Evolutionary conservation across 2,797 vertebrate species (phyloP).

Genomic region (Pseudomugil gertrudae): DNA sequence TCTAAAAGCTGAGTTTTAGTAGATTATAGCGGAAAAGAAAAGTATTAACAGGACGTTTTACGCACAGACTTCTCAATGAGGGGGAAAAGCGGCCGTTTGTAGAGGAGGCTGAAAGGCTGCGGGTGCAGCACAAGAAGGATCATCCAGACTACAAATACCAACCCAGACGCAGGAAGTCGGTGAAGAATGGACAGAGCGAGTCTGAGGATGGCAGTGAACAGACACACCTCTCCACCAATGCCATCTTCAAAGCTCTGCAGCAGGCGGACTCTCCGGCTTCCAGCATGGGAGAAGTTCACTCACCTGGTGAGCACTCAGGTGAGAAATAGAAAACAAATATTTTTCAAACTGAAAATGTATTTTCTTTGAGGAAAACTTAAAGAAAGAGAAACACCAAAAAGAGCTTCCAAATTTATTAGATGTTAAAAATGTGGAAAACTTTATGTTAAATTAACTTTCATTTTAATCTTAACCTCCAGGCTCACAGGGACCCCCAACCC

Average conservation of each 20-base stretch:
- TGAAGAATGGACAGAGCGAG: constrained; percentile 93
- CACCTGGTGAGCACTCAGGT: constrained; percentile 94
- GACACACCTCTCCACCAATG: constrained; percentile 93
- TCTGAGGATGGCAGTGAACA: constrained; percentile 90
- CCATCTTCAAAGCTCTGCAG: constrained; percentile 97
- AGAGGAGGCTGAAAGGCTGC: constrained; percentile 94
- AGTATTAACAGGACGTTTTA: constrained; percentile 7
- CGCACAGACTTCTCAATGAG: constrained; percentile 90
- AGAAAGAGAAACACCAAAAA: no score
- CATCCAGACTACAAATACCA: constrained; percentile 98
- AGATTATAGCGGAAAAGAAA: neutral
- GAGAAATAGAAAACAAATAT: constrained; percentile 33
- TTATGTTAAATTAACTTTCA: neutral
- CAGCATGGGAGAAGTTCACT: constrained; percentile 96
- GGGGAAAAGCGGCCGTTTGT: constrained; percentile 96
- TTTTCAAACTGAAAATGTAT: neutral
- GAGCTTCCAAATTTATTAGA: neutral
- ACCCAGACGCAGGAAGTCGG: constrained; percentile 91
- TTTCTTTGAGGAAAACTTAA: no score
- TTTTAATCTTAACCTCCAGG: constrained; percentile 74
- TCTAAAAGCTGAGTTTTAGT: neutral
- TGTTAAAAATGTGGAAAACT: neutral
- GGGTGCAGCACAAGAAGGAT: constrained; percentile 97
- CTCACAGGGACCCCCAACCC: constrained; percentile 95
- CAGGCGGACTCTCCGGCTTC: constrained; percentile 94